Evolutionary conservation across 2,113 vertebrate genomes (phyloP), one percentile per base, ranked within the genome.

Genomic region (Periophthalmodon schlosseri): DNA sequence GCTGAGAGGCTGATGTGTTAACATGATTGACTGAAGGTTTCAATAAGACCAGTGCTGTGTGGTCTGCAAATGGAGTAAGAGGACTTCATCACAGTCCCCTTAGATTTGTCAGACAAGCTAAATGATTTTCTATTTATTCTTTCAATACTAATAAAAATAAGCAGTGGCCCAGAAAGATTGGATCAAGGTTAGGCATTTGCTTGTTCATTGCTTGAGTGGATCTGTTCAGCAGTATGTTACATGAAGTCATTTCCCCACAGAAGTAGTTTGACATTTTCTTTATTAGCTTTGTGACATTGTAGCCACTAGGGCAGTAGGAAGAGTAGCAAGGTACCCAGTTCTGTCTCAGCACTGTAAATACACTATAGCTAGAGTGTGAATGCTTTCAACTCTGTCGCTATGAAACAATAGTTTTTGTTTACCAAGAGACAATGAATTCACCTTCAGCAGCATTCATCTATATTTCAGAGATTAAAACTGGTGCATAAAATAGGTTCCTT

Each of bases 151-250:
- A 13, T 63, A 63, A 63, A 28, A 63, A 13, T 61, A 20, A 63
- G 60, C 15, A 20, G 15, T 34, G 60, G 28, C 60, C 7, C 28
- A 63, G 28, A 63, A 63, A 18, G 63, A 65, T 21, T 65, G 34
- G 63, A 36, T 65, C 34, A 65, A 39, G 33, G 61, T 64, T 65
- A 39, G 61, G 34, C 20, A 39, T 65, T 65, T 65, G 63, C 33
- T 65, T 44, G 18, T 65, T 39, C 34, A 12, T 5, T 65, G 34
- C 15, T 61, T 34, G 24, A 63, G 61, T 64, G 61, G 34, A 20
- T 20, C 6, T 36, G 57, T 60, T 60, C 57, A 12, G 63, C 16
- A 39, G 34, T 6, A 65, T 2, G 20, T 18, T 44, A 65, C 63
- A 65, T 39, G 18, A 39, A 39, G 63, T 65, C 9, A 65, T 65